Base-by-base conservation (phyloP, 2,113 vertebrate genomes). In the Semnornis frantzii region DNA sequence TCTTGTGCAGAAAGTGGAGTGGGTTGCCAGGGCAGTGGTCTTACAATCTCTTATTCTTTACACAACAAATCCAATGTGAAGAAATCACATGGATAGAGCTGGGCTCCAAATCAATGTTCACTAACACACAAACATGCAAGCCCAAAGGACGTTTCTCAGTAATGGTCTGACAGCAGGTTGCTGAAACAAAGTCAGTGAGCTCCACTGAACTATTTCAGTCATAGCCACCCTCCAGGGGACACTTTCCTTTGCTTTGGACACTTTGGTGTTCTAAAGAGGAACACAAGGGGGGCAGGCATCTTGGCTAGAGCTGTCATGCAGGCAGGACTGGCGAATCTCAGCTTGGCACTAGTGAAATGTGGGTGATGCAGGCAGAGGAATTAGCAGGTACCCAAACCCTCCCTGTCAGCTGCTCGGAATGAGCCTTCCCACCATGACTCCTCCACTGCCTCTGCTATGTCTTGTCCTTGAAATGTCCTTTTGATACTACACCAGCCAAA, bases 161-260 rank as follows among this genome's bases (percentile, higher is more conserved):
- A 52, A 31, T 34, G 24, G 16, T 68, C 48, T 46, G 65, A 59
- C 6, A 48, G 33, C 12, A 81, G 31, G n/a, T 71, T 87, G 74
- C 42, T 80, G 37, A 68, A 74, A 74, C 1, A 24, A 6, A 5
- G 18, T 74, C 19, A 31, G 25, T 74, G 78, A 66, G 55, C 34
- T 57, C 37, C n/a, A 31, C 3, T 54, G 31, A 70, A n/a, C 24
- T 71, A 12, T 52, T 85, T 68, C 52, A 60, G 28, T 33, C 21
- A 63, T 6, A 77, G 33, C 17, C 1, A 2, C 25, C 25, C 0
- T 0, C 2, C 0, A 82, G 20, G 12, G 13, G 15, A 64, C 27
- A n/a, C 10, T 34, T 85, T 23, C 6, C 8, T 59, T 70, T 59
- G 24, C 6, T 19, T 34, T 58, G 44, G 44, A 18, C 15, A 52